Evolutionary conservation across 1,140 invertebrate species (phyloP).

Genomic region (Leucophenga varia): DNA sequence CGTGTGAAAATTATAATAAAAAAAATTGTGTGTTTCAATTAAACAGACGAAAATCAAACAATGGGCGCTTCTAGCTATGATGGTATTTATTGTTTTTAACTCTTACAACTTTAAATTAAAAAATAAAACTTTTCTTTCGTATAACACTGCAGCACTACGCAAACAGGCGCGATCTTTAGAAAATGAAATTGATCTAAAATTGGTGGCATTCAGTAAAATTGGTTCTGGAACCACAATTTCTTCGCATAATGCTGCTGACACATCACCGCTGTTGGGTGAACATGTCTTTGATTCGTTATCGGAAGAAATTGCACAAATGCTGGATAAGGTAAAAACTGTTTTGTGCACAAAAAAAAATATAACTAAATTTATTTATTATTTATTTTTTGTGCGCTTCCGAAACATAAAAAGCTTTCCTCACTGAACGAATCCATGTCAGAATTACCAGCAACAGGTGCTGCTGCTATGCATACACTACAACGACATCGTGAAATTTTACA

Average conservation of each 20-base stretch:
- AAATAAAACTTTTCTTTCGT: constrained; percentile 28
- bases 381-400: background rate
- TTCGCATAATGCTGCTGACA: constrained; percentile 61
- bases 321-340: constrained; percentile 64
- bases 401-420: constrained; percentile 66
- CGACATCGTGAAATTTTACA: constrained; percentile 90
- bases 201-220: constrained; percentile 94
- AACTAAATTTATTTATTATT: no score
- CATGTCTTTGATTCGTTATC: constrained; percentile 92
- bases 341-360: no score
- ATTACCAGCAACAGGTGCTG: constrained; percentile 72
- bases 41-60: constrained; percentile 7
- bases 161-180: constrained; percentile 91
- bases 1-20: constrained; percentile 8
- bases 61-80: constrained; percentile 50
- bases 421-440: constrained; percentile 90
- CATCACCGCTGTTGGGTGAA: constrained; percentile 80
- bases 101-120: background rate
- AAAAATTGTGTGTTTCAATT: no score
- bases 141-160: constrained; percentile 71
- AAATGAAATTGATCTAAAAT: constrained; percentile 95
- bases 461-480: constrained; percentile 88
- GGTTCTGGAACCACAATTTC: constrained; percentile 66
- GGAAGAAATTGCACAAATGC: constrained; percentile 85
- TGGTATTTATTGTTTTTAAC: constrained; percentile 21